Base-by-base conservation (phyloP, 2,113 vertebrate genomes). In the Ictidomys tridecemlineatus region DNA sequence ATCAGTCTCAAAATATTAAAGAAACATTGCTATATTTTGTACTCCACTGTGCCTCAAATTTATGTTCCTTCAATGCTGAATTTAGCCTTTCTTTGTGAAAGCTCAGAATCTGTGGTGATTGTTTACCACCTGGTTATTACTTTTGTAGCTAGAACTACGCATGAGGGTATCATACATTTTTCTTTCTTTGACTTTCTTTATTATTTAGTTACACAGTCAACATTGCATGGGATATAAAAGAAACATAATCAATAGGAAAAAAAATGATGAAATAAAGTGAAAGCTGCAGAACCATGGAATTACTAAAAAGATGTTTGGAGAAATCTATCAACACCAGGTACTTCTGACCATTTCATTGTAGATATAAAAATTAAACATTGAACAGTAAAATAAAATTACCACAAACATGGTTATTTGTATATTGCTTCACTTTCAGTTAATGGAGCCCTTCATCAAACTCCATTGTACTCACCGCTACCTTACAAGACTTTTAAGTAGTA, bases 371-470 rank as follows among this genome's bases (percentile, higher is more conserved):
- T 42, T 58, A 89, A 90, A 67, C 22, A 26, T 22, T 30, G 16
- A 70, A 70, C 8, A 70, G 12, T 86, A 89, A 89, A 80, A 45
- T 48, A 22, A 91, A 95, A 42, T 72, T 42, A 88, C 11, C 14
- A n/a, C 17, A 58, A 56, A 78, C 87, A 4, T 82, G 42, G 34
- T 92, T 72, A 89, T 12, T 89, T 92, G n/a, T 42, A 12, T 72
- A 42, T 65, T 80, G 37, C 28, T 94, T 73, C 16, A 48, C n/a
- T 85, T 70, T 83, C 76, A 78, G 14, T 77, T 84, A 92, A 89
- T 80, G 89, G 83, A 73, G 1, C 32, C 86, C 7, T 86, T 92
- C 7, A 11, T 89, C 58, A 56, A 76, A 51, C 51, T 17, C 18
- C 51, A 1, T 24, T 24, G 5, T 82, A 48, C 5, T 56, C 18